These are phyloP conservation scores for Phoxinus phoxinus DNA, from an alignment of 2,113 vertebrate genomes.

Conservation along the genomic window DNA sequence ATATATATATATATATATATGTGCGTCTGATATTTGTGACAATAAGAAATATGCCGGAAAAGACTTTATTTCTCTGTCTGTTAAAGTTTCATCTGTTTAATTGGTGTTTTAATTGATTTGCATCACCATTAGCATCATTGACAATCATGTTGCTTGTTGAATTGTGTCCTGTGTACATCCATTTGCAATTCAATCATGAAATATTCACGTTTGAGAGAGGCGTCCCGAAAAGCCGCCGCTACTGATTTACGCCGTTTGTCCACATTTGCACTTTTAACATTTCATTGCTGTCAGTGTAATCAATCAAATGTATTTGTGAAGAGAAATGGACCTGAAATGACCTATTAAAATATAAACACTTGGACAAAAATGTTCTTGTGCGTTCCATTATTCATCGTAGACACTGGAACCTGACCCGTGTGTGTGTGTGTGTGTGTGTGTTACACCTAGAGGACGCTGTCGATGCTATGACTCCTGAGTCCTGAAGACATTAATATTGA, in stretches of 20 bases:
- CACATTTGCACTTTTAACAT: conserved; percentile 39
- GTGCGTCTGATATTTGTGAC: conserved; percentile 25
- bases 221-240: neutral
- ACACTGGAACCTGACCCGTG: neutral
- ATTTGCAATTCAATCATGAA: neutral
- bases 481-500: conserved; percentile 54
- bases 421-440: neutral
- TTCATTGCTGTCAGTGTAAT: conserved; percentile 16
- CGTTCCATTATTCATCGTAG: neutral
- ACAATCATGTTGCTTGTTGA: neutral
- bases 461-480: conserved; percentile 6
- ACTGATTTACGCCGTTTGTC: neutral
- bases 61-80: neutral
- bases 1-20: neutral
- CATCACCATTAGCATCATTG: neutral
- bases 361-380: neutral
- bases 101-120: conserved; percentile 20
- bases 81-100: neutral
- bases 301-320: conserved; percentile 32
- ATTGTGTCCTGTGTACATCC: neutral
- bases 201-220: neutral
- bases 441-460: conserved; percentile 25
- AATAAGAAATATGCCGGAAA: conserved; percentile 15
- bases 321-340: conserved; percentile 25
- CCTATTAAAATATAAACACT: conserved; percentile 32